Evolutionary conservation across 2,113 vertebrate species (phyloP).

Genomic region (Barnardius zonarius): DNA sequence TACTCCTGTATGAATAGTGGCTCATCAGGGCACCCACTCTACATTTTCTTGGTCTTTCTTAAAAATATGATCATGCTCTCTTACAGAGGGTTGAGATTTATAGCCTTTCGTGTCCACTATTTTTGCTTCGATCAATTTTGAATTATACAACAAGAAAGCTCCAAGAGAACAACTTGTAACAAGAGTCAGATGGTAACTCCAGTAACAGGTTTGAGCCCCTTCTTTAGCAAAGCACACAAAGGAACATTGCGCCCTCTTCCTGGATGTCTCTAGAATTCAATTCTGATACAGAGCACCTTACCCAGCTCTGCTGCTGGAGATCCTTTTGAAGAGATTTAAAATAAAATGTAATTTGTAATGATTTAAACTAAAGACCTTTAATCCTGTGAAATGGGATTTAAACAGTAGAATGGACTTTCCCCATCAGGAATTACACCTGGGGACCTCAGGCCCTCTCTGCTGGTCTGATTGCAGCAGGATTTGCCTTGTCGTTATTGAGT

Average conservation of each 20-base stretch:
- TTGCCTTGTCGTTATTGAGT: neutral
- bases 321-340: neutral
- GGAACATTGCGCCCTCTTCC: neutral
- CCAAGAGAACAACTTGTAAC: neutral
- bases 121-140: neutral
- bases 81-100: conserved; percentile 2
- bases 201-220: neutral
- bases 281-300: neutral
- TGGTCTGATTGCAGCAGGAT: neutral
- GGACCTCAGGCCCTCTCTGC: neutral
- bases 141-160: neutral
- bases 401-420: neutral
- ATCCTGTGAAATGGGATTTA: neutral
- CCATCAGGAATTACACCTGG: neutral
- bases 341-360: neutral
- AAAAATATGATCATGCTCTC: neutral
- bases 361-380: neutral
- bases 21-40: neutral
- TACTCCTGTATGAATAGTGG: neutral
- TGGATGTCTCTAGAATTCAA: neutral
- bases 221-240: neutral
- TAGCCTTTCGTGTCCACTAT: neutral
- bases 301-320: neutral
- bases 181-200: neutral
- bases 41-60: neutral